Percentiles rank a stretch among this genome's conserved stretches.
phyloP scores from a whole-genome alignment of 1,140 invertebrate genomes.

The Drosophila kanapiae region DNA sequence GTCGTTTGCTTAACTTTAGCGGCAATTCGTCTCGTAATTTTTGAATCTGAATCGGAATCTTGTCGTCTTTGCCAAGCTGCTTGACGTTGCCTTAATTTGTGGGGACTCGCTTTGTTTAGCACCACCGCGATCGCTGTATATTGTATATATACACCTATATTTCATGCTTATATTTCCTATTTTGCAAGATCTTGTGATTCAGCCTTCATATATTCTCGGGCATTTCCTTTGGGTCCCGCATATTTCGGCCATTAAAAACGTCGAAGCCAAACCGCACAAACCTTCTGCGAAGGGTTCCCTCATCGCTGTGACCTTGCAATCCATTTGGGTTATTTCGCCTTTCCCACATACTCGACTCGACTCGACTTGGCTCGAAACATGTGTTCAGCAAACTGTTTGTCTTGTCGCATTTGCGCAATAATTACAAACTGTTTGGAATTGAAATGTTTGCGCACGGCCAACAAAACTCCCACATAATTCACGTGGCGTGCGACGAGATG shows the following conservation, averaged over 20 bases:
- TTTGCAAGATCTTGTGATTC: conserved; percentile 64
- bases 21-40: conserved; percentile 46
- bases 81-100: conserved; percentile 66
- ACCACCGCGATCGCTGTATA: conserved; percentile 18
- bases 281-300: conserved; percentile 37
- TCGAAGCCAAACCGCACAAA: conserved; percentile 12
- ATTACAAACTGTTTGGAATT: conserved; percentile 54
- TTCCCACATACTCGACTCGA: conserved; percentile 10
- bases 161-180: conserved; percentile 62
- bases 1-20: conserved; percentile 40
- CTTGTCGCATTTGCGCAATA: conserved; percentile 63
- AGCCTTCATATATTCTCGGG: conserved; percentile 47
- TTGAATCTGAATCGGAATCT: conserved; percentile 9
- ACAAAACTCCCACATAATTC: conserved; percentile 64
- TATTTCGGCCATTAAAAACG: conserved; percentile 29
- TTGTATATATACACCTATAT: neutral
- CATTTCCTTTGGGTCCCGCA: conserved; percentile 63
- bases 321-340: conserved; percentile 32
- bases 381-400: conserved; percentile 48
- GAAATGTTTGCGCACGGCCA: conserved; percentile 55
- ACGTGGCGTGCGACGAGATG: conserved; percentile 46
- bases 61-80: conserved; percentile 43
- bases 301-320: conserved; percentile 45
- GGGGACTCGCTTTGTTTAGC: conserved; percentile 60
- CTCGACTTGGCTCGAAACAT: conserved; percentile 8